These are phyloP conservation scores for Dinomys branickii DNA, from an alignment of 2,113 vertebrate species.

Conservation along the genomic window DNA sequence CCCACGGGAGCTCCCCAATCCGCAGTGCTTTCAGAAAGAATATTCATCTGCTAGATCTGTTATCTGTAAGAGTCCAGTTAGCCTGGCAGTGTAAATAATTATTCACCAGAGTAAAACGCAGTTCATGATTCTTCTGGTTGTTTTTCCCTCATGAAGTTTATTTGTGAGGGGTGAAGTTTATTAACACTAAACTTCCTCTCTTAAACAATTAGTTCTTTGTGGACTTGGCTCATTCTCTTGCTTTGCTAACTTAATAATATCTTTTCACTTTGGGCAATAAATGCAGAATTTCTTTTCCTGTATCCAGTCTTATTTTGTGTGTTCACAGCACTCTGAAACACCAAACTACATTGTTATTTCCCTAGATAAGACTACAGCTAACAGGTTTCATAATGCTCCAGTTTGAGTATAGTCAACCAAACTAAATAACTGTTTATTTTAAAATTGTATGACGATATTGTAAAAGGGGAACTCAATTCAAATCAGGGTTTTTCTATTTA, in stretches of 20 bases:
- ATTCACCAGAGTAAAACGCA: conserved; percentile 42
- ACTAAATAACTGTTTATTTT: conserved; percentile 2
- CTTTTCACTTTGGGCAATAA: conserved; percentile 43
- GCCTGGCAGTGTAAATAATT: background rate
- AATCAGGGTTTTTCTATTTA: background rate
- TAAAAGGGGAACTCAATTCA: conserved; percentile 29
- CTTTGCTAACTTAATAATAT: conserved; percentile 56
- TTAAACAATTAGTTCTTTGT: conserved; percentile 47
- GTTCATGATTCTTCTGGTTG: background rate
- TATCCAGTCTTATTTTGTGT: conserved; percentile 9
- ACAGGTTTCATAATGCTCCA: background rate
- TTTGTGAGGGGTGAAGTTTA: background rate
- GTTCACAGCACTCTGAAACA: background rate
- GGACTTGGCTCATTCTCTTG: background rate
- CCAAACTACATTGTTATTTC: background rate
- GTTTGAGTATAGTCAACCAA: conserved; percentile 39
- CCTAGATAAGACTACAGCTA: background rate
- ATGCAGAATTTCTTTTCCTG: background rate
- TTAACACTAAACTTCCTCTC: background rate
- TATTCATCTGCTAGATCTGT: conserved; percentile 1
- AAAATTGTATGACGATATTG: background rate
- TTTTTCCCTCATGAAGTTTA: background rate
- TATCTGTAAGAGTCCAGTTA: conserved; percentile 28
- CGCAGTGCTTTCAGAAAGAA: conserved; percentile 22
- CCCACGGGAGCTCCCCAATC: background rate